Percentiles rank a stretch among this genome's conserved stretches.
These are phyloP conservation scores for Typhlomys cinereus DNA, from an alignment of 2,113 vertebrate species.

Conservation along the genomic window DNA sequence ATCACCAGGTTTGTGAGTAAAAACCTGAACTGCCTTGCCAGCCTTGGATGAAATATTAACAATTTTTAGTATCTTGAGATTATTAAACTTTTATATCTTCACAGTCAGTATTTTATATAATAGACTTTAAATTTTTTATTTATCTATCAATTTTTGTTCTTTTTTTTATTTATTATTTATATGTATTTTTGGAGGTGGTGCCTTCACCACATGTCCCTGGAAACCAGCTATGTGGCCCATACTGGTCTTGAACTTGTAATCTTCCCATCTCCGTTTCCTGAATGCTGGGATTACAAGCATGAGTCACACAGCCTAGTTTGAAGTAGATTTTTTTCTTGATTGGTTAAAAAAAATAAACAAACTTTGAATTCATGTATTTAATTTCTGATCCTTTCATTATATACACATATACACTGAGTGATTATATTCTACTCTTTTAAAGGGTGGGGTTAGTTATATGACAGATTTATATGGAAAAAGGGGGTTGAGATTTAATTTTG, in stretches of 20 bases:
- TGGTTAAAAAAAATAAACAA: neutral
- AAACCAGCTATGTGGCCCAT: neutral
- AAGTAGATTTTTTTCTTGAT: neutral
- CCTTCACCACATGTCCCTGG: too few species aligned
- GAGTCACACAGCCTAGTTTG: too few species aligned
- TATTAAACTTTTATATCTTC: neutral
- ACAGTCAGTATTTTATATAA: neutral
- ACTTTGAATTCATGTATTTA: neutral
- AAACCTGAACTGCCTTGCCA: too few species aligned
- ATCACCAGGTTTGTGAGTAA: too few species aligned
- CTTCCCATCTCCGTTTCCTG: neutral
- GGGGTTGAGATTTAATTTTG: neutral
- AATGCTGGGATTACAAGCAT: neutral
- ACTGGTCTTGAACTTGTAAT: neutral
- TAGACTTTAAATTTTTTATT: neutral
- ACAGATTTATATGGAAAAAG: neutral
- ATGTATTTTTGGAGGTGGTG: neutral
- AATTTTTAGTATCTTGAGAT: slow-evolving; percentile 31
- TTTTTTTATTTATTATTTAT: neutral
- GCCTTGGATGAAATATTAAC: too few species aligned
- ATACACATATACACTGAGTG: neutral
- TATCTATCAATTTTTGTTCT: too few species aligned
- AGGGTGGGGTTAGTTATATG: neutral
- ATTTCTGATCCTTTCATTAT: neutral
- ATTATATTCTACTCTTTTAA: neutral